These are phyloP conservation scores for Istiophorus platypterus DNA, from an alignment of 2,113 vertebrate genomes.

Conservation along the genomic window DNA sequence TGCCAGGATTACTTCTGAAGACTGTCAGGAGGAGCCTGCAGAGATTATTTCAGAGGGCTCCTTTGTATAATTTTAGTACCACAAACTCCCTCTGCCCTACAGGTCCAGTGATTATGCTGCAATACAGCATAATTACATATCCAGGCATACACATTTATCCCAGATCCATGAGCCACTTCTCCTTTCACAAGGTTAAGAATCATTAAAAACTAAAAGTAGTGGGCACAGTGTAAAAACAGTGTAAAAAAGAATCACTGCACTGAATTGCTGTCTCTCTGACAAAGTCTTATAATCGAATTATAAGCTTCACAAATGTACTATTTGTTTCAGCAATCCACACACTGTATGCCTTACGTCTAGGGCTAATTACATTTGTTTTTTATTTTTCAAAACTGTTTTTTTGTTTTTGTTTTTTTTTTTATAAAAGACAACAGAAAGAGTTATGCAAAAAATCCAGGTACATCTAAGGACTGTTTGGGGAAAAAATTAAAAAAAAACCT, in stretches of 20 bases:
- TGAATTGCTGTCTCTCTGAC: background rate
- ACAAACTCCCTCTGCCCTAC: slow-evolving; percentile 18
- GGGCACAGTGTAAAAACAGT: background rate
- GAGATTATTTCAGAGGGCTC: slow-evolving; percentile 42
- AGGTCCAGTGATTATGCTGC: slow-evolving; percentile 35
- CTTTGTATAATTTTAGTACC: slow-evolving; percentile 31
- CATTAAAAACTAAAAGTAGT: background rate
- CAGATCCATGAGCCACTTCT: slow-evolving; percentile 3
- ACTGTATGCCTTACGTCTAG: background rate
- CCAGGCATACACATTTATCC: slow-evolving; percentile 12
- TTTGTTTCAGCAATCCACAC: background rate
- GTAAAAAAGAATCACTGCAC: too few species aligned
- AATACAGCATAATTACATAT: slow-evolving; percentile 37
- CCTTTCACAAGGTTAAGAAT: background rate
- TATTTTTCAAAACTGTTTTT: background rate
- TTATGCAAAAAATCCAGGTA: background rate
- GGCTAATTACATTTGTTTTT: background rate
- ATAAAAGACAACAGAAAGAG: background rate
- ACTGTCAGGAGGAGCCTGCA: slow-evolving; percentile 44
- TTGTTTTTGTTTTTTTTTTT: background rate
- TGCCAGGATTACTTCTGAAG: slow-evolving; percentile 55
- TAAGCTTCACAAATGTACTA: background rate
- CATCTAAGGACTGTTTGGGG: background rate
- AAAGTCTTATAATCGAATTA: background rate
- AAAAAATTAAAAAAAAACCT: too few species aligned